phyloP scores from a whole-genome alignment of 2,888 invertebrate species.

The Drosophila tanythrix region DNA sequence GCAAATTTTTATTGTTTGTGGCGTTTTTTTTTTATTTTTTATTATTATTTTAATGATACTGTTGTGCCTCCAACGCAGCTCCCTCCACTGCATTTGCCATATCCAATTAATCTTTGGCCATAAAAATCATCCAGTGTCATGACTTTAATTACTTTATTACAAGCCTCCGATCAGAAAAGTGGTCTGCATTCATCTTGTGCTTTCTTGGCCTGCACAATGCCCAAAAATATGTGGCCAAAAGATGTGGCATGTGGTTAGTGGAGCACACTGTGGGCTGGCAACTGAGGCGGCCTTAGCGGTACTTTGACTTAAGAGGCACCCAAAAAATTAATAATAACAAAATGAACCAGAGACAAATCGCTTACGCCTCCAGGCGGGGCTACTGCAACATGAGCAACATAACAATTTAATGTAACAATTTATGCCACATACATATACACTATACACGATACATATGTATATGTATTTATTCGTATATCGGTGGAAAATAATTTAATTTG shows the following conservation, averaged over 20 bases:
- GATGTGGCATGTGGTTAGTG: conserved; percentile 12
- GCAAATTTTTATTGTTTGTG: conserved; percentile 33
- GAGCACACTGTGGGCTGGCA: conserved; percentile 30
- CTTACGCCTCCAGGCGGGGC: conserved; percentile 58
- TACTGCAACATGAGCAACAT: conserved; percentile 40
- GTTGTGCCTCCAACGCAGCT: background rate
- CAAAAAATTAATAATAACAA: conserved; percentile 17
- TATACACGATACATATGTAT: conserved; percentile 16
- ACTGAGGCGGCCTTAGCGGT: conserved; percentile 65
- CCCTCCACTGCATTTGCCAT: conserved; percentile 1
- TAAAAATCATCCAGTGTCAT: conserved; percentile 74
- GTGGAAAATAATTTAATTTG: conserved; percentile 72
- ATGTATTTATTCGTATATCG: conserved; percentile 2
- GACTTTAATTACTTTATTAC: conserved; percentile 81
- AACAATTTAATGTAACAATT: conserved; percentile 72
- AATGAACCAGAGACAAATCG: conserved; percentile 79
- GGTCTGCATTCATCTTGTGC: conserved; percentile 45
- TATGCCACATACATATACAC: conserved; percentile 6
- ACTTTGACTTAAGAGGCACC: conserved; percentile 62
- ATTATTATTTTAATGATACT: conserved; percentile 8
- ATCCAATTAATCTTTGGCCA: conserved; percentile 63
- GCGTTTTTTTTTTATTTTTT: background rate
- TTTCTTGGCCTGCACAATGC: conserved; percentile 37
- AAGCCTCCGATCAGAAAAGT: conserved; percentile 23
- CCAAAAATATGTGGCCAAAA: conserved; percentile 26